These are phyloP conservation scores for Bombus ignitus DNA, from an alignment of 1,140 invertebrate genomes.

Conservation along the genomic window DNA sequence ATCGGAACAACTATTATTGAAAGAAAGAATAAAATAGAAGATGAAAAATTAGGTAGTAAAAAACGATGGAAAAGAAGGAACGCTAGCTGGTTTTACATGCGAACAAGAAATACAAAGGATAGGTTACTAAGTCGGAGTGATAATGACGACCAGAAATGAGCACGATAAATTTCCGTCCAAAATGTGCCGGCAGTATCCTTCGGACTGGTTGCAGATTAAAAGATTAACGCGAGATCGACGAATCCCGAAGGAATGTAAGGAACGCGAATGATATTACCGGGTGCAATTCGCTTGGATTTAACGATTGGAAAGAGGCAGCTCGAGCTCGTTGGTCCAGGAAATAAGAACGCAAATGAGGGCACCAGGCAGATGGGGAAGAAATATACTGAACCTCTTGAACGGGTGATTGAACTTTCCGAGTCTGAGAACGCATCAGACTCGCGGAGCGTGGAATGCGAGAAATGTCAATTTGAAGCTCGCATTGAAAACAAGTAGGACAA, in stretches of 20 bases:
- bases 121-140: neutral
- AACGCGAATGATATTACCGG: neutral
- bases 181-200: neutral
- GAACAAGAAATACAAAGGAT: neutral
- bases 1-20: too few relatives aligned
- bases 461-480: neutral
- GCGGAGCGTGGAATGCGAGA: neutral
- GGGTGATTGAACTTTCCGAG: slow-evolving; percentile 8
- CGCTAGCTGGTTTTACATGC: neutral
- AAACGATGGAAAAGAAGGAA: neutral
- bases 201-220: slow-evolving; percentile 4
- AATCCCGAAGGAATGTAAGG: slow-evolving; percentile 15
- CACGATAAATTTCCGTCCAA: slow-evolving; percentile 23
- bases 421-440: neutral
- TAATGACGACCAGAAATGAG: neutral
- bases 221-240: slow-evolving; percentile 24
- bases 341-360: slow-evolving; percentile 36
- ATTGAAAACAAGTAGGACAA: neutral
- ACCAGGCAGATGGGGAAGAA: slow-evolving; percentile 1
- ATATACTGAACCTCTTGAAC: slow-evolving; percentile 7
- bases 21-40: neutral
- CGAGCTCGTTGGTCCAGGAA: slow-evolving; percentile 20
- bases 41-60: neutral
- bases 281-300: slow-evolving; percentile 28
- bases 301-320: slow-evolving; percentile 19